Conservation (phyloP, 2,888 invertebrate genomes). For the Capitulum mitella region DNA sequence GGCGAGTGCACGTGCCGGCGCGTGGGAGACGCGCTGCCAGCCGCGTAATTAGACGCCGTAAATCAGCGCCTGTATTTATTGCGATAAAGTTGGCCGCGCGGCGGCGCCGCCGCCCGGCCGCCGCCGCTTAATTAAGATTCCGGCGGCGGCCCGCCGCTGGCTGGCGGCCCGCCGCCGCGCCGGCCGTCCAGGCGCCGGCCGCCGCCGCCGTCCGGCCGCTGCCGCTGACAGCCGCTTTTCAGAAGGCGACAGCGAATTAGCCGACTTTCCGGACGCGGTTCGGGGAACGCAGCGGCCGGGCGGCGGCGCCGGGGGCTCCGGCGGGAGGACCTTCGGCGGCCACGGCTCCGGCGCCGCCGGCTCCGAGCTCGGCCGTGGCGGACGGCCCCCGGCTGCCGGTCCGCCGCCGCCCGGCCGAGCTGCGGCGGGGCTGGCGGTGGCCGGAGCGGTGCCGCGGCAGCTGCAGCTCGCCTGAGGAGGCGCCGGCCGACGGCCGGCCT, state of each 20-base stretch:
- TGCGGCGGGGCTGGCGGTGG: too few species aligned
- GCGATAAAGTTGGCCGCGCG: slow-evolving; percentile 13
- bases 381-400: neutral
- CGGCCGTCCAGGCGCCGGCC: neutral
- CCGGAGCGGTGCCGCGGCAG: too few species aligned
- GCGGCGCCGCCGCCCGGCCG: neutral
- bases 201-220: neutral
- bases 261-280: too few species aligned
- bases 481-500: too few species aligned
- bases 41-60: neutral
- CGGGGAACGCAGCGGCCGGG: too few species aligned
- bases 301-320: too few species aligned
- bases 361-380: neutral
- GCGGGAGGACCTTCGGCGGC: too few species aligned
- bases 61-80: neutral
- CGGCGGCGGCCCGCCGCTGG: neutral
- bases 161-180: neutral
- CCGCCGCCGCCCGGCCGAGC: neutral
- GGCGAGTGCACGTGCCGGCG: neutral
- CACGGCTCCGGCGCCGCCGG: neutral
- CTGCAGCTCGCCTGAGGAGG: too few species aligned
- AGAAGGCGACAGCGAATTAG: too few species aligned
- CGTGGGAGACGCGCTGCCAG: neutral
- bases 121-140: slow-evolving; percentile 1
- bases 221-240: neutral